Evolutionary conservation across 2,113 vertebrate genomes (phyloP).

Genomic region (Pterocles gutturalis): DNA sequence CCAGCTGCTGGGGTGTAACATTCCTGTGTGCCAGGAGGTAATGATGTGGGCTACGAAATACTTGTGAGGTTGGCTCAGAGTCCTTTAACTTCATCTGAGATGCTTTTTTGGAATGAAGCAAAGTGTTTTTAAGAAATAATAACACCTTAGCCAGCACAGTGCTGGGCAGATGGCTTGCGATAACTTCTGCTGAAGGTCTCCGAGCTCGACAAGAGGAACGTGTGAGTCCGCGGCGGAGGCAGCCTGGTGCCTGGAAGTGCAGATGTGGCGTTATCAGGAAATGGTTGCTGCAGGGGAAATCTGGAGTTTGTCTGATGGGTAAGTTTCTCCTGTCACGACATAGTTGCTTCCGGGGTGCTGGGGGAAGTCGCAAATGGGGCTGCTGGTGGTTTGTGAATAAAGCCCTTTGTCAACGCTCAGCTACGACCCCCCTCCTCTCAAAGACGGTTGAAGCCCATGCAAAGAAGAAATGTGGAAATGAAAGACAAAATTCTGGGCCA

Average conservation of each 20-base stretch:
- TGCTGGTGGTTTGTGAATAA: slow-evolving; percentile 20
- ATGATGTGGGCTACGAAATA: neutral
- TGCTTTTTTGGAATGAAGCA: neutral
- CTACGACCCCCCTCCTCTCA: neutral
- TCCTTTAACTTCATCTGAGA: neutral
- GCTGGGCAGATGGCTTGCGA: neutral
- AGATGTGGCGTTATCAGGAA: neutral
- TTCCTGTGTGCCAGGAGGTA: neutral
- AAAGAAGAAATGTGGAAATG: neutral
- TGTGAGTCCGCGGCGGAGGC: neutral
- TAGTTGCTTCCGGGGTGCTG: slow-evolving; percentile 2
- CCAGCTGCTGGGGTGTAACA: neutral
- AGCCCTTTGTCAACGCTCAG: slow-evolving; percentile 34
- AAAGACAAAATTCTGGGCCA: slow-evolving; percentile 5
- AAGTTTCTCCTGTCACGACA: neutral
- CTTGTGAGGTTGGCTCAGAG: neutral
- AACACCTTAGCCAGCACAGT: rapidly evolving
- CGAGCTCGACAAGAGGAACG: neutral
- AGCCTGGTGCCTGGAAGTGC: neutral
- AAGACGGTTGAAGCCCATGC: neutral
- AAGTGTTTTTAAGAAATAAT: neutral
- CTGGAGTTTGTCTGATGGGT: slow-evolving; percentile 43
- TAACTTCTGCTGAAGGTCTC: neutral
- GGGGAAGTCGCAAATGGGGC: neutral
- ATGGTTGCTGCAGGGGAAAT: neutral